These are phyloP conservation scores for Zootoca vivipara DNA, from an alignment of 2,113 vertebrate species.

Conservation along the genomic window DNA sequence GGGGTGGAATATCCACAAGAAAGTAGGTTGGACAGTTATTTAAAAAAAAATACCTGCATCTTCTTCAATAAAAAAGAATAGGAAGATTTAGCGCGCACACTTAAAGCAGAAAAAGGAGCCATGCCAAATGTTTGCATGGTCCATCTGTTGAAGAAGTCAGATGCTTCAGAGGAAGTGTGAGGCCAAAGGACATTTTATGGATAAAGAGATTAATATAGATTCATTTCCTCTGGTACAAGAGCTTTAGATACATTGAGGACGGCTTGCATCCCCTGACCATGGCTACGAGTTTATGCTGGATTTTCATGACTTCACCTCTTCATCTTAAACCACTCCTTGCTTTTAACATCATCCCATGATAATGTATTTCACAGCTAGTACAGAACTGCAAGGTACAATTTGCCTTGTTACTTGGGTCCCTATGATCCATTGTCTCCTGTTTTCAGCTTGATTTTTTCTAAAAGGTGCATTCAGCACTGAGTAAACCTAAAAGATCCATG, in stretches of 20 bases:
- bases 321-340: background rate
- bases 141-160: background rate
- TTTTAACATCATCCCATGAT: background rate
- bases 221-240: background rate
- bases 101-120: background rate
- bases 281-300: background rate
- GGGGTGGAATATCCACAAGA: conserved; percentile 23
- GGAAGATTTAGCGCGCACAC: background rate
- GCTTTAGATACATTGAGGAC: background rate
- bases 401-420: background rate
- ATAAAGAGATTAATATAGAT: background rate
- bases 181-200: background rate
- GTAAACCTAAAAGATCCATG: background rate
- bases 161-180: background rate
- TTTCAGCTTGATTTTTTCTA: background rate
- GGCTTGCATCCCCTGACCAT: background rate
- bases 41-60: background rate
- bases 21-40: background rate
- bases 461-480: background rate
- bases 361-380: background rate
- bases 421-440: background rate
- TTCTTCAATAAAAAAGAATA: conserved; percentile 3
- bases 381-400: background rate
- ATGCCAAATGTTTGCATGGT: background rate
- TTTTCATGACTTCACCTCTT: background rate